Evolutionary conservation across 2,797 vertebrate genomes (phyloP), one percentile per base, ranked within the genome.

Genomic region (Brachymystax lenok): DNA sequence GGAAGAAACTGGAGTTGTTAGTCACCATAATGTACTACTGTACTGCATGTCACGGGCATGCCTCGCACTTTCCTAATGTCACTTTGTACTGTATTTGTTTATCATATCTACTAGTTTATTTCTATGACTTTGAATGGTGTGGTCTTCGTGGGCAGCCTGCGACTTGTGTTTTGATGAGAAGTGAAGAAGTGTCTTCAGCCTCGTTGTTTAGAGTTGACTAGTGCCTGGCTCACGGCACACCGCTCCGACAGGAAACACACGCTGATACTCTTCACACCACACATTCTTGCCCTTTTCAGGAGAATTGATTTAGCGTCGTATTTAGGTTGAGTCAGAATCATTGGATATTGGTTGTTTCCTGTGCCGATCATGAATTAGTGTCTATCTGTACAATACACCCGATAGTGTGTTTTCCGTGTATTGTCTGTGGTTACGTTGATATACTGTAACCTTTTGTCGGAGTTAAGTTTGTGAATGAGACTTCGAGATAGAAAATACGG

Each of bases 331-430:
- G 12, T 66, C 63, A 66, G 63, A 30, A 66, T 66, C 3, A 12
- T 10, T 3, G 21, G 2, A 63, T 27, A 21, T 63, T 63, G n/a
- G 19, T 21, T 8, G 59, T 24, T 63, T n/a, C 52, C 59, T 63
- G 56, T 69, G 76, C 72, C 46, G 63, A 70, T 69, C 59, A n/a
- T 76, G 51, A 17, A 78, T 54, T n/a, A 61, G 19, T 21, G 56
- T n/a, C 19, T n/a, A 21, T 61, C 56, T 3, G n/a, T n/a, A 61
- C n/a, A 2, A 7, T 3, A n/a, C 7, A 21, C 19, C n/a, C 3
- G 56, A 61, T 46, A 13, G 40, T 46, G 56, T 59, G 56, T 61
- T 21, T 24, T 63, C 21, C 27, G 10, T 24, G 21, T 24, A 24
- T 46, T 71, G 51, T 75, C 68, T n/a, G 24, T 52, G 40, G 67